A percentile compares a stretch with the other conserved stretches of the same genome.
These are phyloP conservation scores for Lanistes nyassanus DNA, from an alignment of 1,140 invertebrate species.

Conservation along the genomic window DNA sequence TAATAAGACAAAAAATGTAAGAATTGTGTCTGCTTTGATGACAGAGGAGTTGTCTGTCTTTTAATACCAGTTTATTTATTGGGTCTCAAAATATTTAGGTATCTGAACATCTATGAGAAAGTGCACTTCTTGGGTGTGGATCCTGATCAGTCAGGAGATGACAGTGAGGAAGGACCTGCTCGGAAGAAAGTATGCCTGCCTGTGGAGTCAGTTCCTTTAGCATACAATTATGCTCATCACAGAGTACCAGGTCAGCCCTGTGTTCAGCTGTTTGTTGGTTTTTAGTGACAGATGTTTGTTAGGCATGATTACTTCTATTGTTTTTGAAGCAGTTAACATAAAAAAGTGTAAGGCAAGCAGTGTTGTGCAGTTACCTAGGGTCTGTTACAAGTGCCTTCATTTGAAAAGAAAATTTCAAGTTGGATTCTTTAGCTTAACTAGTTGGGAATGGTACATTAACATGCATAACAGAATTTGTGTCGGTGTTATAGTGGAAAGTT, in stretches of 20 bases:
- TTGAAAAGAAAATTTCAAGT: conserved; percentile 1
- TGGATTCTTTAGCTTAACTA: no score
- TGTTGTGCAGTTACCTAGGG: no score
- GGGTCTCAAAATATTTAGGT: conserved; percentile 72
- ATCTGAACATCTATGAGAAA: conserved; percentile 85
- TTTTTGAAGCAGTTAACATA: no score
- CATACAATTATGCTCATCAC: conserved; percentile 86
- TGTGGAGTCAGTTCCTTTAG: conserved; percentile 74
- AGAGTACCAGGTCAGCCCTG: conserved; percentile 75
- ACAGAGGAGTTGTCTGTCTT: background rate
- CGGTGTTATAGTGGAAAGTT: no score
- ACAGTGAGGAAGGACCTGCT: conserved; percentile 78
- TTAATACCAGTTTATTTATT: background rate
- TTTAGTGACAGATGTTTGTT: no score
- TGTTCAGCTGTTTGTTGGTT: background rate
- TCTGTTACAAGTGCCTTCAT: no score
- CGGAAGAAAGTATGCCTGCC: conserved; percentile 54
- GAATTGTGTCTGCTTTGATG: no score
- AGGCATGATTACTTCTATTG: background rate
- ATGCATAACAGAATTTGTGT: no score
- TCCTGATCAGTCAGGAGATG: conserved; percentile 65
- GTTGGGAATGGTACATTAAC: no score
- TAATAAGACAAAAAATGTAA: no score
- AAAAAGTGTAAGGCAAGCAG: no score
- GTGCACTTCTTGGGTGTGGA: conserved; percentile 87